Conservation (phyloP, 1,140 invertebrate genomes). For the Proctacanthus coquilletti region DNA sequence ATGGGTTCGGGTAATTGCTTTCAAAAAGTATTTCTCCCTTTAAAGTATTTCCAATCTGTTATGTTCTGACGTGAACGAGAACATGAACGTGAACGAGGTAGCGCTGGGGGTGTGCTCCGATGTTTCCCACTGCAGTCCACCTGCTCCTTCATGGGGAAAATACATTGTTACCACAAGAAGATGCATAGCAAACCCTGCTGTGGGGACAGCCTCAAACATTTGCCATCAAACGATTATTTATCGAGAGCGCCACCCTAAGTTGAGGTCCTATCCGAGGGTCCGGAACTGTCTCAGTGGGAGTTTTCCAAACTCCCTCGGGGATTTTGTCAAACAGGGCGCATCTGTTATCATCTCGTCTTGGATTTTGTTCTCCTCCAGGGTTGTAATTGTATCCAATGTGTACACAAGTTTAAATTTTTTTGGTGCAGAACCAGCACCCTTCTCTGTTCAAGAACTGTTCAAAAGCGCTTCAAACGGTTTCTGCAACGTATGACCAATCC, state of each 20-base stretch:
- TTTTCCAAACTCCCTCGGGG: conserved; percentile 1
- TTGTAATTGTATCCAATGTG: conserved; percentile 4
- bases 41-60: too few relatives aligned
- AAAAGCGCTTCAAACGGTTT: neutral
- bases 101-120: too few relatives aligned
- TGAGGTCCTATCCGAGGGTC: too few relatives aligned
- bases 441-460: neutral
- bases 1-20: neutral
- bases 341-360: conserved; percentile 4
- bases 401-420: conserved; percentile 1
- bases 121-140: too few relatives aligned
- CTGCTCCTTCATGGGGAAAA: too few relatives aligned
- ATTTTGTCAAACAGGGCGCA: conserved; percentile 4
- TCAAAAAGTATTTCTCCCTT: neutral
- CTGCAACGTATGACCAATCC: neutral
- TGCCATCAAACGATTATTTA: too few relatives aligned
- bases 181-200: too few relatives aligned
- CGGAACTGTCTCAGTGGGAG: neutral
- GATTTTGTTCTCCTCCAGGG: neutral
- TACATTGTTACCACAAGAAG: too few relatives aligned
- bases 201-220: too few relatives aligned
- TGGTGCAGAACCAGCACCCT: neutral
- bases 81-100: too few relatives aligned
- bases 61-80: neutral
- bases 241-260: too few relatives aligned